phyloP scores from a whole-genome alignment of 2,113 vertebrate species.

The Shinisaurus crocodilurus region DNA sequence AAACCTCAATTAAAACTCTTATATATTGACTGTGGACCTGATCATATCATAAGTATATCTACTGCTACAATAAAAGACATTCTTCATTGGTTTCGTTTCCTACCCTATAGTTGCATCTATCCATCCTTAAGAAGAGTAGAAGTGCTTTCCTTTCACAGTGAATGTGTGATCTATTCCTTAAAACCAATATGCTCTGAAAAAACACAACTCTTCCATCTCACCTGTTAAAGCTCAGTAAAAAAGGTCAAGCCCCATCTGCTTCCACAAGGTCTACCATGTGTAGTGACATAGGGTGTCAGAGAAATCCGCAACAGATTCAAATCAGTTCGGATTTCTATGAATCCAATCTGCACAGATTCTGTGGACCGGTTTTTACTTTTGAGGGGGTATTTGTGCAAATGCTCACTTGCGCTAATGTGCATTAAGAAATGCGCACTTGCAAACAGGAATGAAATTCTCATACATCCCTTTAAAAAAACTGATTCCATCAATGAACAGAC shows the following conservation, averaged over 20 bases:
- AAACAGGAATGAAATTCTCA: no score
- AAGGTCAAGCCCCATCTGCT: conserved; percentile 16
- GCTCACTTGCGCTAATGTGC: no score
- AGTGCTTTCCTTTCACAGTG: conserved; percentile 30
- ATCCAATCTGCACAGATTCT: no score
- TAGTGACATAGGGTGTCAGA: neutral
- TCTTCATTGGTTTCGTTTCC: conserved; percentile 31
- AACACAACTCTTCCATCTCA: conserved; percentile 43
- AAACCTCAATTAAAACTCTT: neutral
- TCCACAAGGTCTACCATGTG: conserved; percentile 23
- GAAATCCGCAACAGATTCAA: no score
- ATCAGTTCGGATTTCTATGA: no score
- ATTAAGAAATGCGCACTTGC: no score
- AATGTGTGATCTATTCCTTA: conserved; percentile 36
- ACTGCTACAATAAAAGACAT: neutral
- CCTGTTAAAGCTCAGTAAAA: conserved; percentile 46
- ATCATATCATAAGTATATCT: neutral
- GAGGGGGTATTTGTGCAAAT: no score
- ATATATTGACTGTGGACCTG: conserved; percentile 9
- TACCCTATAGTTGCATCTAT: neutral
- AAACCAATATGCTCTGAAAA: conserved; percentile 42
- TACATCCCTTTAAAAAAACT: no score
- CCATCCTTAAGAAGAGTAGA: conserved; percentile 48
- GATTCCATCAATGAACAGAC: no score
- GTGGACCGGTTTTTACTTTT: no score